phyloP scores from a whole-genome alignment of 2,888 invertebrate genomes.

The Dynastes maya region DNA sequence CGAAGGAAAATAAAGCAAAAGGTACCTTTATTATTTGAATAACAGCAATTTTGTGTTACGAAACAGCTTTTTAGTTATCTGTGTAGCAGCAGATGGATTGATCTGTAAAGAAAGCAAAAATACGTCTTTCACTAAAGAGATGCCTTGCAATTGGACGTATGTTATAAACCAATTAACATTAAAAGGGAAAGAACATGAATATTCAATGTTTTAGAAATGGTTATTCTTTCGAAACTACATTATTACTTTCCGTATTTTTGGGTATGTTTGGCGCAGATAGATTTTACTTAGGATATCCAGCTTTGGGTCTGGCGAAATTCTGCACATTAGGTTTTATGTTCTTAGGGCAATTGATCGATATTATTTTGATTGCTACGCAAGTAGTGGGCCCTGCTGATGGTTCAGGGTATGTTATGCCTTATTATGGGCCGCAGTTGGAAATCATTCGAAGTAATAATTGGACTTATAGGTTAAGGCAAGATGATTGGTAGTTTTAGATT shows the following conservation, averaged over 20 bases:
- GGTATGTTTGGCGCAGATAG: constrained; percentile 99
- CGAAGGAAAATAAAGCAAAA: constrained; percentile 84
- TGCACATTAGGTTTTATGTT: constrained; percentile 98
- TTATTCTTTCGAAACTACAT: constrained; percentile 91
- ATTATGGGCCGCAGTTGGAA: constrained; percentile 90
- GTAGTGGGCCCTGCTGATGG: constrained; percentile 96
- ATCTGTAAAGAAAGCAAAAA: constrained; percentile 86
- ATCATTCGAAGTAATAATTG: constrained; percentile 88
- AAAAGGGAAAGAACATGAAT: constrained; percentile 59
- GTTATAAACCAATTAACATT: constrained; percentile 62
- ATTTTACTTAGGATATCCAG: constrained; percentile 98
- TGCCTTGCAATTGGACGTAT: constrained; percentile 97
- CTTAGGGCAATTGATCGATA: constrained; percentile 94
- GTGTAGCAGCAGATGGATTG: constrained; percentile 87
- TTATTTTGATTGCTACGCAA: constrained; percentile 95
- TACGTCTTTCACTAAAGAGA: constrained; percentile 84
- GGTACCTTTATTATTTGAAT: constrained; percentile 70
- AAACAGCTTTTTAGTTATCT: constrained; percentile 76
- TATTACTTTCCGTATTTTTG: constrained; percentile 94
- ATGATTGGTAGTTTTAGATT: constrained; percentile 76
- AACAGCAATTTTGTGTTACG: too few relatives aligned
- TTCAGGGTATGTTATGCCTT: constrained; percentile 93
- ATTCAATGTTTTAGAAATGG: constrained; percentile 83
- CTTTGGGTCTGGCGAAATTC: constrained; percentile 93
- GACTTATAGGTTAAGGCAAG: constrained; percentile 86